phyloP scores from a whole-genome alignment of 2,888 invertebrate species.

The Sepioteuthis lessoniana region DNA sequence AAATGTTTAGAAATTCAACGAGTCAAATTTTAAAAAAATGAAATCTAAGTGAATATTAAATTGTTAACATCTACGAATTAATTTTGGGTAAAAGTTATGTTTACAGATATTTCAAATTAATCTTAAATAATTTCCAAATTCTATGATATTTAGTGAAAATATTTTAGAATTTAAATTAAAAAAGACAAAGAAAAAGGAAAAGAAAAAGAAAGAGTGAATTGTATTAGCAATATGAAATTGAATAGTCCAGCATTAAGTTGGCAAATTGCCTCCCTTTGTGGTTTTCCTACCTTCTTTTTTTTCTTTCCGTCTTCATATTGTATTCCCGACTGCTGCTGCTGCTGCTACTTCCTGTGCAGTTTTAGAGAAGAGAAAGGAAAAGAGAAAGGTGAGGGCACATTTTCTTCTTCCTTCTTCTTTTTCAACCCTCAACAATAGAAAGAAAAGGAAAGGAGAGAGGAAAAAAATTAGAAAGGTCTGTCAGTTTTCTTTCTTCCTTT shows the following conservation, averaged over 20 bases:
- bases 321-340: constrained; percentile 10
- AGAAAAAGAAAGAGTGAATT: too few relatives aligned
- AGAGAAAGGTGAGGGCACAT: neutral
- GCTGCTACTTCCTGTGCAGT: neutral
- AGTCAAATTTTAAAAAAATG: too few relatives aligned
- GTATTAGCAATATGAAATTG: neutral
- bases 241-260: neutral
- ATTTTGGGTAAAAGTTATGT: too few relatives aligned
- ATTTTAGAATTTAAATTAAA: too few relatives aligned
- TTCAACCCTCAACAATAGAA: constrained; percentile 20
- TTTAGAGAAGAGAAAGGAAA: constrained; percentile 33
- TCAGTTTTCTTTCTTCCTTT: neutral
- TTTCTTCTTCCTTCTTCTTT: neutral
- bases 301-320: neutral
- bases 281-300: neutral
- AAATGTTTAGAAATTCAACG: too few relatives aligned
- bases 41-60: too few relatives aligned
- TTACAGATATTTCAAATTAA: too few relatives aligned
- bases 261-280: neutral
- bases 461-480: neutral
- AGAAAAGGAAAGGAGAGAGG: neutral
- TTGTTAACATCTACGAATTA: too few relatives aligned
- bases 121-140: too few relatives aligned
- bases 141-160: too few relatives aligned
- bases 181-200: too few relatives aligned